Conservation (phyloP, 2,888 invertebrate species). For the Himalopsyche japonica region DNA sequence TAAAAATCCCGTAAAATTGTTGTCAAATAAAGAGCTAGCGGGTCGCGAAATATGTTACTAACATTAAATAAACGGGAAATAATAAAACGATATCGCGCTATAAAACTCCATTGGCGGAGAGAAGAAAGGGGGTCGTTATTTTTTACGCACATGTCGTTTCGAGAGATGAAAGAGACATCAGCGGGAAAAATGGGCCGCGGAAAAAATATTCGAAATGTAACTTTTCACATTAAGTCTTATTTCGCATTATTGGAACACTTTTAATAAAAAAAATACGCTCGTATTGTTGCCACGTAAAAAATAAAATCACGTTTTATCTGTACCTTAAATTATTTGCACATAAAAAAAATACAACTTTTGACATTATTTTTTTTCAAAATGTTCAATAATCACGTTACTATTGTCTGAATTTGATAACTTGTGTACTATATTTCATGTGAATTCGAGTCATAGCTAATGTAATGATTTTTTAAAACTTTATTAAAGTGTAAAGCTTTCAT, state of each 20-base stretch:
- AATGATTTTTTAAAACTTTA: too few species aligned
- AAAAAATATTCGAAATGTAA: not conserved
- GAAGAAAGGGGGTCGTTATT: not conserved
- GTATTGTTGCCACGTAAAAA: not conserved
- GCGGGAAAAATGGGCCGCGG: not conserved
- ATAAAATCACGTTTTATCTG: too few species aligned
- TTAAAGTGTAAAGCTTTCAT: too few species aligned
- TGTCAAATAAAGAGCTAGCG: not conserved
- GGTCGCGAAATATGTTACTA: not conserved
- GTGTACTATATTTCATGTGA: too few species aligned
- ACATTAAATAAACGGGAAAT: not conserved
- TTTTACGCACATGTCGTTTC: not conserved
- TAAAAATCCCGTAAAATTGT: not conserved
- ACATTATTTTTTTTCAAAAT: too few species aligned
- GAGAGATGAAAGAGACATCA: not conserved
- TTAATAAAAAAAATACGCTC: not conserved
- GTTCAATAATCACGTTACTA: too few species aligned
- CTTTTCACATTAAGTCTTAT: not conserved
- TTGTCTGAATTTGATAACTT: too few species aligned
- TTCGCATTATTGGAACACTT: not conserved
- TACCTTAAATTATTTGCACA: too few species aligned
- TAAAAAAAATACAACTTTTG: too few species aligned
- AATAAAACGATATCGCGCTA: constrained; percentile 12
- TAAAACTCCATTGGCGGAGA: constrained; percentile 10
- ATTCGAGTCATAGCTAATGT: too few species aligned